Percentiles rank a stretch among this genome's conserved stretches.
These are phyloP conservation scores for Dasypolia templi DNA, from an alignment of 2,888 invertebrate species.

Conservation along the genomic window DNA sequence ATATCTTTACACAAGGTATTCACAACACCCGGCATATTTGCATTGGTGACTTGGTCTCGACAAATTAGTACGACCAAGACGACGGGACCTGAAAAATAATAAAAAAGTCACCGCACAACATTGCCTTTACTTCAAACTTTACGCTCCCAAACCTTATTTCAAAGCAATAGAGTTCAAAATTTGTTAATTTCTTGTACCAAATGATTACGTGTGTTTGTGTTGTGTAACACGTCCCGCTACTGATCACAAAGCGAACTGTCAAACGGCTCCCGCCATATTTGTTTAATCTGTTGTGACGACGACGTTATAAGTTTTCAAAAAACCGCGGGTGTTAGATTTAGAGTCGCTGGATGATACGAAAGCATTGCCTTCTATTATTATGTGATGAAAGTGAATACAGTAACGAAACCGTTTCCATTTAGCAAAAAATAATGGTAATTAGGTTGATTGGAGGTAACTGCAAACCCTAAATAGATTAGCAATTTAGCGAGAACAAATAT, in stretches of 20 bases:
- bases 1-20: slow-evolving; percentile 88
- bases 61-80: slow-evolving; percentile 84
- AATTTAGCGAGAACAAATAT: slow-evolving; percentile 9
- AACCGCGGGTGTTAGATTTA: slow-evolving; percentile 80
- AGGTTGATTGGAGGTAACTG: slow-evolving; percentile 55
- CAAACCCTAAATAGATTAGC: slow-evolving; percentile 1
- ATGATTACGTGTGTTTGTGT: slow-evolving; percentile 58
- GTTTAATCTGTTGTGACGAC: slow-evolving; percentile 82
- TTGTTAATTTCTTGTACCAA: not conserved
- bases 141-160: slow-evolving; percentile 41
- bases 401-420: not conserved
- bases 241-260: slow-evolving; percentile 79
- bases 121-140: slow-evolving; percentile 44
- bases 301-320: slow-evolving; percentile 79
- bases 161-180: slow-evolving; percentile 56
- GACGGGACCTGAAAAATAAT: slow-evolving; percentile 79
- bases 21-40: slow-evolving; percentile 86
- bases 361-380: slow-evolving; percentile 33
- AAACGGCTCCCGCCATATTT: slow-evolving; percentile 84
- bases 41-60: slow-evolving; percentile 87
- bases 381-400: slow-evolving; percentile 33
- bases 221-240: slow-evolving; percentile 75
- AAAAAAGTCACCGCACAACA: slow-evolving; percentile 71
- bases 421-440: slow-evolving; percentile 6
- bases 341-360: slow-evolving; percentile 70